A percentile compares a stretch with the other conserved stretches of the same genome.
Evolutionary conservation across 2,888 invertebrate genomes (phyloP).

Genomic region (Drosophila pullipes): DNA sequence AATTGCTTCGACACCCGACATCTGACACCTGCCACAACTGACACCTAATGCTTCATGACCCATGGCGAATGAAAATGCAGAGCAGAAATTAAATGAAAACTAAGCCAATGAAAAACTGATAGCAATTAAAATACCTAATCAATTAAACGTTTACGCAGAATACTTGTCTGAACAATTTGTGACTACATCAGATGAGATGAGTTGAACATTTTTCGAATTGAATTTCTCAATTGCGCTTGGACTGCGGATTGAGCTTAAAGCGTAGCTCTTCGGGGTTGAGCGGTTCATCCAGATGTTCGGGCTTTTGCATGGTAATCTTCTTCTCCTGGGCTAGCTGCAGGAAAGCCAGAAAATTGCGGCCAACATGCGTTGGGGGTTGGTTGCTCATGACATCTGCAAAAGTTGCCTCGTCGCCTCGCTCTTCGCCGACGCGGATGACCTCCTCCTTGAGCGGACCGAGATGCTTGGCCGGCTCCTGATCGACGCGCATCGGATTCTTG

Average conservation of each 20-base stretch:
- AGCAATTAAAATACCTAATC: not conserved
- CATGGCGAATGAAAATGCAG: not conserved
- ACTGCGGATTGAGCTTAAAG: not conserved
- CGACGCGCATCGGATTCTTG: fast-evolving
- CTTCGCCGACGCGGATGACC: not conserved
- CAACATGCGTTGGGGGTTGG: too few species aligned
- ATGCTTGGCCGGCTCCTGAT: not conserved
- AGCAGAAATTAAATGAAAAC: not conserved
- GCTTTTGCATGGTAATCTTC: too few species aligned
- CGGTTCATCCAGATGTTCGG: too few species aligned
- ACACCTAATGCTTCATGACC: too few species aligned
- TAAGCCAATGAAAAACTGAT: too few species aligned
- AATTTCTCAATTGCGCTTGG: not conserved
- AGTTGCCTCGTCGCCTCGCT: not conserved
- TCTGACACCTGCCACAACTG: conserved; percentile 41
- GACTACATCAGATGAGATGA: not conserved
- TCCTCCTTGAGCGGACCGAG: fast-evolving
- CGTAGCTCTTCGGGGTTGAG: fast-evolving
- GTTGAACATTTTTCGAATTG: not conserved
- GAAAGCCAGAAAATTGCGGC: not conserved
- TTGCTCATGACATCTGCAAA: not conserved
- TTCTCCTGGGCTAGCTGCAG: too few species aligned
- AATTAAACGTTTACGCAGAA: not conserved
- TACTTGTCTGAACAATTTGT: not conserved
- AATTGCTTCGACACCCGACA: conserved; percentile 71